Conservation (phyloP, 1,140 invertebrate genomes). For the Apis florea region DNA sequence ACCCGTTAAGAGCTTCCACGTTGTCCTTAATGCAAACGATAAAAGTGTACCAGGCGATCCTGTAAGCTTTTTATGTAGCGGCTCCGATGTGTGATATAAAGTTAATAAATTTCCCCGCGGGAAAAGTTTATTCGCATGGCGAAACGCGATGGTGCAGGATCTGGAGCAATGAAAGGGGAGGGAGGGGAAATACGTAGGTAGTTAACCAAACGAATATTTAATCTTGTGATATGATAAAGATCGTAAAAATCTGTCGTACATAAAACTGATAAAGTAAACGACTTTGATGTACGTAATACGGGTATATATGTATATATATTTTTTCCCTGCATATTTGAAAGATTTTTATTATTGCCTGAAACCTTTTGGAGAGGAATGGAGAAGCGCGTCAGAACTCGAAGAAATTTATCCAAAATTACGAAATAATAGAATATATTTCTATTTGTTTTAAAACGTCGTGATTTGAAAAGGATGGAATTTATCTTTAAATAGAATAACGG, state of each 20-base stretch:
- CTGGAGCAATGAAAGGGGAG: neutral
- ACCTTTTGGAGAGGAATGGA: neutral
- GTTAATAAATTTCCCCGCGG: slow-evolving; percentile 28
- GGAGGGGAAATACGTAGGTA: no score
- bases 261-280: neutral
- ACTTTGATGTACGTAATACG: neutral
- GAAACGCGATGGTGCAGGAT: neutral
- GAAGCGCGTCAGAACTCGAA: neutral
- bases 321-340: neutral
- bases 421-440: no score
- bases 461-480: no score
- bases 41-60: slow-evolving; percentile 43
- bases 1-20: slow-evolving; percentile 48
- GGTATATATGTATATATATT: neutral
- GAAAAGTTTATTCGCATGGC: neutral
- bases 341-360: neutral
- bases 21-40: slow-evolving; percentile 56
- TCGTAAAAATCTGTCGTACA: neutral
- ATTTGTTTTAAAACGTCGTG: no score
- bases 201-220: neutral
- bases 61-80: slow-evolving; percentile 38
- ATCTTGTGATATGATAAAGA: neutral
- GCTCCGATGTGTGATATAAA: slow-evolving; percentile 19
- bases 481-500: no score
- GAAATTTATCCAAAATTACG: neutral